phyloP scores from a whole-genome alignment of 2,888 invertebrate genomes.

The Actias luna region DNA sequence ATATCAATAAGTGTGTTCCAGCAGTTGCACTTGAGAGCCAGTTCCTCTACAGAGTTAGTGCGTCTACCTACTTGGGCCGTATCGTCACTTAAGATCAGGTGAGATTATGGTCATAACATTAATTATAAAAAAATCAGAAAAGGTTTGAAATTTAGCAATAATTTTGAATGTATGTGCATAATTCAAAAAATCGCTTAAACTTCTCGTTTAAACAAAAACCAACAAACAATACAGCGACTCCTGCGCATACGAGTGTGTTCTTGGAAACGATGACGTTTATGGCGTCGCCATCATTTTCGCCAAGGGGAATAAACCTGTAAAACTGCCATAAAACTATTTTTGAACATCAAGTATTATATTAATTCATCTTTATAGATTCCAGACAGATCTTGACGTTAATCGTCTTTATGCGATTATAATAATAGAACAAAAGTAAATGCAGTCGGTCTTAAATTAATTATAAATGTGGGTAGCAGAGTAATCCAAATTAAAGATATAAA shows the following conservation, averaged over 20 bases:
- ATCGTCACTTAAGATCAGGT: no score
- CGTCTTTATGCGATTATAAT: neutral
- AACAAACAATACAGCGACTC: neutral
- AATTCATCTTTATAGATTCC: conserved; percentile 10
- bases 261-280: conserved; percentile 17
- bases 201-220: neutral
- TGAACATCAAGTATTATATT: neutral
- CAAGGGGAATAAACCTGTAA: conserved; percentile 14
- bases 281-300: conserved; percentile 8
- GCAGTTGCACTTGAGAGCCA: no score
- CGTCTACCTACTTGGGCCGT: no score
- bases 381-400: neutral
- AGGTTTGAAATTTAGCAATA: no score
- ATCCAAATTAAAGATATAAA: no score
- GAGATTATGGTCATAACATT: no score
- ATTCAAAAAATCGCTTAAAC: no score
- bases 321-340: conserved; percentile 14
- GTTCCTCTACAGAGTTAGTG: no score
- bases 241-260: conserved; percentile 6
- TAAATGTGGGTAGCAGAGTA: no score
- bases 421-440: neutral
- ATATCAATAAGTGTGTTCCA: no score
- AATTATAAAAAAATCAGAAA: no score
- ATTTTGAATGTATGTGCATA: no score
- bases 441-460: neutral